Evolutionary conservation across 1,140 invertebrate species (phyloP), one percentile per base, ranked within the genome.

Genomic region (Dendroctonus valens): DNA sequence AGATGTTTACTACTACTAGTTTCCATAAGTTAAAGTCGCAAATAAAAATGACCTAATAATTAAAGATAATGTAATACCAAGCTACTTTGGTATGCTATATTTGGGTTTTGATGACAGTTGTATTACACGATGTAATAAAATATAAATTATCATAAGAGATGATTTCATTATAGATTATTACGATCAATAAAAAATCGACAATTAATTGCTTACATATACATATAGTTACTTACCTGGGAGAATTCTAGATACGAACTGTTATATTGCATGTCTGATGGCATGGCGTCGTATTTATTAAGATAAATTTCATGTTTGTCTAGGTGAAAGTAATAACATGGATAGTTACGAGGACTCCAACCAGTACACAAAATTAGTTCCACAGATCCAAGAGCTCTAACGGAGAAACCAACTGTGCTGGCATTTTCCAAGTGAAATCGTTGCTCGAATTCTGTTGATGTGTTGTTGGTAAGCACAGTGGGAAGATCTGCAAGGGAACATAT

Each of bases 301-400:
- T 68, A 63, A 26, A 74, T 68, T 38, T 70, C 67, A 15, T 14
- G 64, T 40, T 58, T 50, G n/a, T 65, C 65, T 5, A 74, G 69
- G 12, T 65, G 57, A 15, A 73, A 68, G 39, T 72, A 67, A 51
- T 74, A 73, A 51, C 73, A 74, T 14, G 73, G 68, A 59, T 74
- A 66, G 38, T 70, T 69, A 6, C 68, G 52, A 8, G 73, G 73
- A 57, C 73, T 67, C 69, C 69, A 72, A 41, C 72, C 73, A 0
- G 69, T 59, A 51, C 73, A 73, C 11, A 72, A 37, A 37, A 72
- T 69, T 12, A 74, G 26, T 66, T 74, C 72, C 7, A 72, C 60
- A 39, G 61, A n/a, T 7, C 65, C 62, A 3, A 55, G 41, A 8
- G 73, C 68, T 42, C 73, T 54, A 5, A 74, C 63, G 8, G 73